These are phyloP conservation scores for Bostrychus sinensis DNA, from an alignment of 2,113 vertebrate species.

Conservation along the genomic window DNA sequence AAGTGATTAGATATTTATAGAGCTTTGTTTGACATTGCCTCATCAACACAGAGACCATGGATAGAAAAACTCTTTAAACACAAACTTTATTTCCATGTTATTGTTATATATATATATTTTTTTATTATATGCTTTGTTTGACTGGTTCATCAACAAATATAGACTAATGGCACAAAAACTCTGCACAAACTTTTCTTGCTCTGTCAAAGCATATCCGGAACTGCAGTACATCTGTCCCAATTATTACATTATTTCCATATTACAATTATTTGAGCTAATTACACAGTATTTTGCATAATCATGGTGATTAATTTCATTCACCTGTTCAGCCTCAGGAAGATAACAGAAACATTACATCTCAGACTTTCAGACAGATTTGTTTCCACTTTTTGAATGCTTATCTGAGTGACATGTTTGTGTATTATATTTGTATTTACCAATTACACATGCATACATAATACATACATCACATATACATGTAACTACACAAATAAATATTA, in stretches of 20 bases:
- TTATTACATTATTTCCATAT: constrained; percentile 12
- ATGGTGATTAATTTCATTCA: not conserved
- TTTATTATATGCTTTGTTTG: constrained; percentile 6
- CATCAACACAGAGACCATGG: not conserved
- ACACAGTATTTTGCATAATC: constrained; percentile 5
- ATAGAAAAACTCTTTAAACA: not conserved
- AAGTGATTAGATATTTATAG: constrained; percentile 1
- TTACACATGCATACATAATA: not conserved
- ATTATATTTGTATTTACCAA: not conserved
- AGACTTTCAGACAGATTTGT: not conserved
- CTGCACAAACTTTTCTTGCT: not conserved
- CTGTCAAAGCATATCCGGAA: not conserved
- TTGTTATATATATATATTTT: too few relatives aligned
- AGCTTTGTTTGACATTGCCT: constrained; percentile 1
- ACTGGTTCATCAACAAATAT: constrained; percentile 8
- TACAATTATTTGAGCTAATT: constrained; percentile 13
- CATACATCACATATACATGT: not conserved
- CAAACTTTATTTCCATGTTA: too few relatives aligned
- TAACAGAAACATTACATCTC: not conserved
- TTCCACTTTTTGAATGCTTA: not conserved
- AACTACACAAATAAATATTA: too few relatives aligned
- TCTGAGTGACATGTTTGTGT: constrained; percentile 2
- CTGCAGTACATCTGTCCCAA: constrained; percentile 6
- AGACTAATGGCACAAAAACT: not conserved
- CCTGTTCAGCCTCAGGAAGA: constrained; percentile 3